Conservation (phyloP, 1,140 invertebrate genomes). For the Alviniconcha marisindica region DNA sequence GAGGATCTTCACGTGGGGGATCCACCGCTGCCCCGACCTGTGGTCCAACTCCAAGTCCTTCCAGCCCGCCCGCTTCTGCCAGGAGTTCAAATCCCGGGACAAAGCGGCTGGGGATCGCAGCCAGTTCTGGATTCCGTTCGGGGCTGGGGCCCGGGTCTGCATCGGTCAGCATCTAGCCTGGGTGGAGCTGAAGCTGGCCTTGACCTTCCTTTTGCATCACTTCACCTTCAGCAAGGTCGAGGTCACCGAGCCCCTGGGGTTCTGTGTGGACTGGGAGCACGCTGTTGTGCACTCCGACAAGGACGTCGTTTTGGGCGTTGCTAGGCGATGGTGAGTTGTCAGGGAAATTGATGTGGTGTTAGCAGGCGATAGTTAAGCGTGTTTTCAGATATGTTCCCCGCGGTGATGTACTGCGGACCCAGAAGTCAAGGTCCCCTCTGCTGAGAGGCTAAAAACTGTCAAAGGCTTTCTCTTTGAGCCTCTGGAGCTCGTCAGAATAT, state of each 20-base stretch:
- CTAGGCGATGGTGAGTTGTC: neutral
- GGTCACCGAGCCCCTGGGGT: conserved; percentile 50
- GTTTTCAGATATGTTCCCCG: no score
- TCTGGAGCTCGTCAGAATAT: no score
- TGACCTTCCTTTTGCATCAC: conserved; percentile 51
- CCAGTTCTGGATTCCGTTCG: conserved; percentile 53
- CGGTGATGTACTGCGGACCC: no score
- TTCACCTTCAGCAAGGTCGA: conserved; percentile 48
- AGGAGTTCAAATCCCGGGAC: neutral
- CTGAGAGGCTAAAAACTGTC: no score
- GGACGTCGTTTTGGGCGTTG: conserved; percentile 53
- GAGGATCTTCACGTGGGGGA: conserved; percentile 55
- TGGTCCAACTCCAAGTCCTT: conserved; percentile 49
- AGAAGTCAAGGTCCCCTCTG: no score
- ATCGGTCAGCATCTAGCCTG: conserved; percentile 62
- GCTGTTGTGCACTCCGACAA: conserved; percentile 61
- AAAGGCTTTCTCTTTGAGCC: no score
- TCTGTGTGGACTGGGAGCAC: conserved; percentile 61
- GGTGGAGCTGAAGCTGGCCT: conserved; percentile 55
- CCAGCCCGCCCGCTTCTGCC: conserved; percentile 52
- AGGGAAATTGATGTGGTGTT: no score
- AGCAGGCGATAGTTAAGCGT: no score
- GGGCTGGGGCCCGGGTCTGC: conserved; percentile 59
- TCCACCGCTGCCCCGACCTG: conserved; percentile 44
- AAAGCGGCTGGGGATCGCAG: neutral